Evolutionary conservation across 2,888 invertebrate genomes (phyloP).

Genomic region (Apamea crenata): DNA sequence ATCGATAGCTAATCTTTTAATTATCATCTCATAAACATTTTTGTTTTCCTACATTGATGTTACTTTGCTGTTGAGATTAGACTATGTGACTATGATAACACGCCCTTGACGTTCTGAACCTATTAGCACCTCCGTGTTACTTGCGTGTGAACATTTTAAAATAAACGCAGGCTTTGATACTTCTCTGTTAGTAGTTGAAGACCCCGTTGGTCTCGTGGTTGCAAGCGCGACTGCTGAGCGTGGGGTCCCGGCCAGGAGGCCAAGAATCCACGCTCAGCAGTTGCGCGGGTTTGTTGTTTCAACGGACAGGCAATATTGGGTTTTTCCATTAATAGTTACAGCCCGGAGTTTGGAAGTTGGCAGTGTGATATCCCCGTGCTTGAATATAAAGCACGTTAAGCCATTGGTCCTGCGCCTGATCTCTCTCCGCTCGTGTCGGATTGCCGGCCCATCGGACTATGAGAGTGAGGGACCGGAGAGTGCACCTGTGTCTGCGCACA

Average conservation of each 20-base stretch:
- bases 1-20: conserved; percentile 47
- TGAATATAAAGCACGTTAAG: no score
- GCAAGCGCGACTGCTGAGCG: not conserved
- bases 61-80: conserved; percentile 29
- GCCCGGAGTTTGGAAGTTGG: not conserved
- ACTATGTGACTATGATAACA: conserved; percentile 40
- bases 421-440: not conserved
- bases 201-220: not conserved
- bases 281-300: no score
- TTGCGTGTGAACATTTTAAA: conserved; percentile 12
- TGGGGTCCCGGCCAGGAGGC: no score
- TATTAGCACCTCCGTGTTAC: conserved; percentile 26
- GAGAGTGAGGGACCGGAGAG: no score
- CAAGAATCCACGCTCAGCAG: no score
- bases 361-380: not conserved
- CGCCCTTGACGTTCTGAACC: conserved; percentile 23
- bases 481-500: not conserved
- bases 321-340: not conserved
- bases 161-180: not conserved
- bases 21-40: conserved; percentile 52
- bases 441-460: not conserved
- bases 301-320: no score
- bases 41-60: conserved; percentile 54
- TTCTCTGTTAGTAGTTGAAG: not conserved
- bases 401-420: not conserved